Percentiles rank a stretch among this genome's conserved stretches.
These are phyloP conservation scores for Pycnonotus jocosus DNA, from an alignment of 2,113 vertebrate genomes.

Conservation along the genomic window DNA sequence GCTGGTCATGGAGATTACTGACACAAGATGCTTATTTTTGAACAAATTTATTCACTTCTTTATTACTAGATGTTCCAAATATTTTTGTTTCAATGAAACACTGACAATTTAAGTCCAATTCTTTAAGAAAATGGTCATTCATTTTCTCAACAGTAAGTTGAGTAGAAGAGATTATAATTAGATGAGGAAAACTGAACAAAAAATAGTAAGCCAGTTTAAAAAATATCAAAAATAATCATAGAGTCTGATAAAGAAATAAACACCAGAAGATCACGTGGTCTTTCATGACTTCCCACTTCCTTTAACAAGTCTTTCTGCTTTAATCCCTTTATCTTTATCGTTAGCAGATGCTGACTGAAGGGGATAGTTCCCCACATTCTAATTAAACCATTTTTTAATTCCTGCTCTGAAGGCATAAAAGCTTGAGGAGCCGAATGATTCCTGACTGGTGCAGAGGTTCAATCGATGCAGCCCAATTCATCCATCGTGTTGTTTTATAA, in stretches of 20 bases:
- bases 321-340: conserved; percentile 24
- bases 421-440: conserved; percentile 59
- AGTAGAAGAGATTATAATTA: not conserved
- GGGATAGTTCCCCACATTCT: conserved; percentile 19
- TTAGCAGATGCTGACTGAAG: conserved; percentile 46
- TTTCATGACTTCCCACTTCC: not conserved
- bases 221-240: not conserved
- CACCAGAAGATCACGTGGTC: not conserved
- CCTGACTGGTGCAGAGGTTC: conserved; percentile 35
- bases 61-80: not conserved
- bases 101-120: not conserved
- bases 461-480: conserved; percentile 56
- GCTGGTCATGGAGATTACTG: not conserved
- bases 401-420: conserved; percentile 21
- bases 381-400: conserved; percentile 70
- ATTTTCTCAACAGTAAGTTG: not conserved
- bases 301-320: not conserved
- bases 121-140: not conserved
- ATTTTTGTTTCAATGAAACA: not conserved
- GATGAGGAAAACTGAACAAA: not conserved
- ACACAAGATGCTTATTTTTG: not conserved
- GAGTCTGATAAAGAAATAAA: not conserved
- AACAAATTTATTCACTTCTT: not conserved
- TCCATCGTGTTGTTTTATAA: conserved; percentile 34
- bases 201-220: not conserved